Evolutionary conservation across 2,888 invertebrate species (phyloP).

Genomic region (Trissolcus brochymenae): DNA sequence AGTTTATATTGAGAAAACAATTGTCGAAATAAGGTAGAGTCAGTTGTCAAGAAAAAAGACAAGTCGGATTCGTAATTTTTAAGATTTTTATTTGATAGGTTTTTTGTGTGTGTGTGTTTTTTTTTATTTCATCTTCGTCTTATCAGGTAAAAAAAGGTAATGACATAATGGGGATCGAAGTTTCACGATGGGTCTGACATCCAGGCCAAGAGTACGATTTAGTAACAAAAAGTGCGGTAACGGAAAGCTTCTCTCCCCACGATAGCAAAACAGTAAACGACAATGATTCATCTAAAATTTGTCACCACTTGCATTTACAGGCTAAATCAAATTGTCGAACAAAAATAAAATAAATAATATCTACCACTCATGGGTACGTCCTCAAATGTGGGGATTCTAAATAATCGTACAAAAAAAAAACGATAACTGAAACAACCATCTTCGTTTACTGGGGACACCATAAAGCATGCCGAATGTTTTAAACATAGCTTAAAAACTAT

Average conservation of each 20-base stretch:
- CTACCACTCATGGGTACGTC: neutral
- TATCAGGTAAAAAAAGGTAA: slow-evolving; percentile 47
- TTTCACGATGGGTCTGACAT: slow-evolving; percentile 45
- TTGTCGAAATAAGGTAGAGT: slow-evolving; percentile 36
- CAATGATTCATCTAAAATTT: slow-evolving; percentile 5
- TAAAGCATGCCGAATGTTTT: slow-evolving; percentile 35
- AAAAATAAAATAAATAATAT: slow-evolving; percentile 4
- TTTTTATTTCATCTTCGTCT: slow-evolving; percentile 31
- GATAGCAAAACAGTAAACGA: slow-evolving; percentile 37
- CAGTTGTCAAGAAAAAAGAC: slow-evolving; percentile 40
- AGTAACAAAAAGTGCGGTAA: slow-evolving; percentile 23
- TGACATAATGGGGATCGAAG: slow-evolving; percentile 52
- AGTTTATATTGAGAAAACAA: neutral
- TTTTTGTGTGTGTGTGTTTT: slow-evolving; percentile 1
- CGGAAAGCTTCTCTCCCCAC: slow-evolving; percentile 48
- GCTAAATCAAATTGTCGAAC: neutral
- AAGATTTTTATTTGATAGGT: slow-evolving; percentile 32
- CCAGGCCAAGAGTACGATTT: slow-evolving; percentile 57
- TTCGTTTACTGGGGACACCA: slow-evolving; percentile 27
- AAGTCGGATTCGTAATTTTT: slow-evolving; percentile 52
- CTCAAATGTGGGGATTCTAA: neutral
- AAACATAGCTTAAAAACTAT: slow-evolving; percentile 35
- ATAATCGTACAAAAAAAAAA: neutral
- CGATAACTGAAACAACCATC: neutral
- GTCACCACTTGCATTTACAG: slow-evolving; percentile 1